A percentile compares a stretch with the other conserved stretches of the same genome.
Evolutionary conservation across 2,797 vertebrate genomes (phyloP).

Genomic region (Euthynnus affinis): DNA sequence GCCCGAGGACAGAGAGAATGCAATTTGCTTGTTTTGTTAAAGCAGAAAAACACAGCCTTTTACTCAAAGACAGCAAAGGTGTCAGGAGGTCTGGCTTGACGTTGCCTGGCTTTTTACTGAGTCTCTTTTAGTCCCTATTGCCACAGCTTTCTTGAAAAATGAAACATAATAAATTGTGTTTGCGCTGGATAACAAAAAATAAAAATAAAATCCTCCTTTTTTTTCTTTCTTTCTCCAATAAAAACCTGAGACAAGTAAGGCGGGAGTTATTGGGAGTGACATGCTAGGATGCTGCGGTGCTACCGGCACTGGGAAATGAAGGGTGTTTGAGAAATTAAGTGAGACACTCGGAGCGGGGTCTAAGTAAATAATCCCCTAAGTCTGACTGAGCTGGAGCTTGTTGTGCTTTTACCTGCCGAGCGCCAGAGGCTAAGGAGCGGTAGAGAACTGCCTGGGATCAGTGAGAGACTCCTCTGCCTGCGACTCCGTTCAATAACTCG

Average conservation of each 20-base stretch:
- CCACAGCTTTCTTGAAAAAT: conserved; percentile 40
- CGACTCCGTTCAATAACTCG: conserved; percentile 62
- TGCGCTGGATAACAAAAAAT: conserved; percentile 11
- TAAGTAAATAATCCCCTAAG: conserved; percentile 76
- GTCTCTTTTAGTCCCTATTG: conserved; percentile 30
- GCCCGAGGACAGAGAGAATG: conserved; percentile 63
- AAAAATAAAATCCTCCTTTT: conserved; percentile 22
- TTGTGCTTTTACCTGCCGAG: conserved; percentile 73
- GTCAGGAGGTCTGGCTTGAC: conserved; percentile 45
- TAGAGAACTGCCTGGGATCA: conserved; percentile 58
- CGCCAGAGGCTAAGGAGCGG: conserved; percentile 46
- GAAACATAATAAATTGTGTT: conserved; percentile 52
- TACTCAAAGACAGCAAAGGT: conserved; percentile 46
- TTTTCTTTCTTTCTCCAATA: not conserved
- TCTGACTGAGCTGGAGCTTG: conserved; percentile 67
- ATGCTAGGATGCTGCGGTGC: conserved; percentile 21
- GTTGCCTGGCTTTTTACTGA: conserved; percentile 28
- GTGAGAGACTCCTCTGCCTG: conserved; percentile 47
- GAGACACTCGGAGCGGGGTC: conserved; percentile 66
- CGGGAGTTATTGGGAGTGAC: conserved; percentile 58
- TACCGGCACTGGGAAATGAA: conserved; percentile 47
- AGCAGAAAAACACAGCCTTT: conserved; percentile 54
- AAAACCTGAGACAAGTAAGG: conserved; percentile 42
- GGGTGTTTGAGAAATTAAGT: conserved; percentile 71
- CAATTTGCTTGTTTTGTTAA: conserved; percentile 73